Base-by-base conservation (phyloP, 2,113 vertebrate species). In the Phylloscopus trochiloides region DNA sequence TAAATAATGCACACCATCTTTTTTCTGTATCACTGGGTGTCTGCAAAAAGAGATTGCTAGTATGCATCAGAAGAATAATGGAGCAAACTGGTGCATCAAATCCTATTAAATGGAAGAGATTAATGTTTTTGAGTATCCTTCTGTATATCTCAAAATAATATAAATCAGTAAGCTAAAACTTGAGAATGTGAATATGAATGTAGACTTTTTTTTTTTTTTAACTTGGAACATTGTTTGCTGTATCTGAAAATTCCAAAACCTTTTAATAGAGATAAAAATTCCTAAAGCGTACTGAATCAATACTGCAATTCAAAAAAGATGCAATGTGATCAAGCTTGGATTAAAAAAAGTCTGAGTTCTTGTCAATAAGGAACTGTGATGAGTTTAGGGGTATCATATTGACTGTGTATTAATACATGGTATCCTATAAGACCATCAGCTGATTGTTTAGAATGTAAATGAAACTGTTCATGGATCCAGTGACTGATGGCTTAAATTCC, bases 401-500 rank as follows among this genome's bases (percentile, higher is more conserved):
- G 98, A 99, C 98, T 97, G 94, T 93, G 97, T 98, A 99, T 99
- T 98, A 98, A 98, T 99, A 99, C 98, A 94, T 92, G 95, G 97
- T 97, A 96, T 98, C 98, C 98, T 98, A 95, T 98, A 98, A 98
- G 98, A 97, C 98, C 95, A 98, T 98, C 98, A 98, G 98, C 98
- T 98, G 98, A 99, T 99, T 99, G 98, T 99, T 99, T 98, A 98
- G 98, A 99, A 99, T 99, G 99, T 98, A 99, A 99, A 99, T 99
- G 98, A 99, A 99, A 98, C 98, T 98, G 98, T 96, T 98, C 98
- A 99, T 99, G 98, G 98, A 98, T 98, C 98, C 97, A 97, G 98
- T 99, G 99, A 99, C 98, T 98, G 98, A 99, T 99, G 98, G 99
- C 98, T 99, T 99, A 98, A 99, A 99, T 99, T 99, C 99, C 99